phyloP scores from a whole-genome alignment of 2,113 vertebrate species.

The Esox niger region DNA sequence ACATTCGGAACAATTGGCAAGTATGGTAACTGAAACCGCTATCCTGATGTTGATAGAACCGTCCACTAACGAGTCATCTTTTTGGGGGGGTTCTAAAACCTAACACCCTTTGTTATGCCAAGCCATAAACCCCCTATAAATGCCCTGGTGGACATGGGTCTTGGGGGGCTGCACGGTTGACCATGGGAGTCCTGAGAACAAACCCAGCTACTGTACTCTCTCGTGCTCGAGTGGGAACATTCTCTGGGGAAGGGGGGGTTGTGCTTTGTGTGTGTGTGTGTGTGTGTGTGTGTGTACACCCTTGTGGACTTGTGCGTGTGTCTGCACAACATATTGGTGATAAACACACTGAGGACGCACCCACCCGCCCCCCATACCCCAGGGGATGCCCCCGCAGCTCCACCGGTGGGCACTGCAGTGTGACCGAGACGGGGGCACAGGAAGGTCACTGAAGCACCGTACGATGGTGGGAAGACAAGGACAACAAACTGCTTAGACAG shows the following conservation, averaged over 20 bases:
- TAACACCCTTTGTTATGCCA: not conserved
- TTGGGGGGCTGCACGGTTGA: not conserved
- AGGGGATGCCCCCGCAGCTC: not conserved
- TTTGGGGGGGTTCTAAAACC: not conserved
- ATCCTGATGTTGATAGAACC: not conserved
- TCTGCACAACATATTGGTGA: not conserved
- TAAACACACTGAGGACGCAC: not conserved
- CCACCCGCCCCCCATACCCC: not conserved
- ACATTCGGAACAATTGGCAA: no score
- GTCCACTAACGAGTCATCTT: not conserved
- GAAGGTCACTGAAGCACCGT: not conserved
- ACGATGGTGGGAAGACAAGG: not conserved
- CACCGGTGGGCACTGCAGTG: not conserved
- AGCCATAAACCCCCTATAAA: not conserved
- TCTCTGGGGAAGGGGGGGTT: not conserved
- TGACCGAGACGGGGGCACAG: not conserved
- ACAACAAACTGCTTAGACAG: conserved; percentile 12
- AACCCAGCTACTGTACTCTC: not conserved
- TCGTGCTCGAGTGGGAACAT: not conserved
- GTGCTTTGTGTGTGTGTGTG: not conserved
- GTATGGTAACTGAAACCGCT: no score
- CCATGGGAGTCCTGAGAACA: no score
- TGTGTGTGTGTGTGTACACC: not conserved
- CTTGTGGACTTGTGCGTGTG: not conserved
- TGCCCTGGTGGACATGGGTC: not conserved